These are phyloP conservation scores for Pheosia gnoma DNA, from an alignment of 2,888 invertebrate species.

Conservation along the genomic window DNA sequence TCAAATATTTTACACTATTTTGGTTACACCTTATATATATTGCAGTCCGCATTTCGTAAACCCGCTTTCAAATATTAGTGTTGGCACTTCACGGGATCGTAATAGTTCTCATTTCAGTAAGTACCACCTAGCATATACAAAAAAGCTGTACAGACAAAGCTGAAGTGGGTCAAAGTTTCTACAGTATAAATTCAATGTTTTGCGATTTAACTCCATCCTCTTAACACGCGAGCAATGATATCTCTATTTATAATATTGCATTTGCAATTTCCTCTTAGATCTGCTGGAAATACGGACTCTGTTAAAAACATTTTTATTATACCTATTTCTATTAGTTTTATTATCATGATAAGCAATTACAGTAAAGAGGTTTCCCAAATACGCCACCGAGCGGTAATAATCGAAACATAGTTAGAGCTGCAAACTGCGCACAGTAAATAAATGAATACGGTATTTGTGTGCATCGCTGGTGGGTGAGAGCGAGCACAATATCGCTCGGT, in stretches of 20 bases:
- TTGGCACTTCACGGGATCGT: conserved; percentile 49
- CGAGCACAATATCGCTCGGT: conserved; percentile 43
- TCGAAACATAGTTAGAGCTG: conserved; percentile 42
- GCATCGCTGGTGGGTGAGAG: conserved; percentile 13
- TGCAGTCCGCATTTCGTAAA: conserved; percentile 22
- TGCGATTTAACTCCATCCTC: too few relatives aligned
- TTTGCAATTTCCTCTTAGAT: too few relatives aligned
- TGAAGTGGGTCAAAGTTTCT: neutral
- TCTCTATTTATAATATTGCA: too few relatives aligned
- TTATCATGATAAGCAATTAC: neutral
- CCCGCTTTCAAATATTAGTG: conserved; percentile 48
- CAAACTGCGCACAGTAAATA: conserved; percentile 48
- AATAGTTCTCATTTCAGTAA: conserved; percentile 70
- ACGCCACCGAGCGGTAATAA: conserved; percentile 35
- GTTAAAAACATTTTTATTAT: too few relatives aligned
- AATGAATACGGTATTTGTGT: conserved; percentile 41
- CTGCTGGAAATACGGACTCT: too few relatives aligned
- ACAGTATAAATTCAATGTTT: neutral
- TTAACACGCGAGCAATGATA: too few relatives aligned
- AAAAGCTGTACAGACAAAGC: neutral
- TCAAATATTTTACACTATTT: too few relatives aligned
- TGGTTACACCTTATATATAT: conserved; percentile 24
- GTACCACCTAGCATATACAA: conserved; percentile 35
- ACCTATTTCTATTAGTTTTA: too few relatives aligned
- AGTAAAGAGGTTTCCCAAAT: neutral